These are phyloP conservation scores for Drosophila kuntzei DNA, from an alignment of 2,888 invertebrate species.

Conservation along the genomic window DNA sequence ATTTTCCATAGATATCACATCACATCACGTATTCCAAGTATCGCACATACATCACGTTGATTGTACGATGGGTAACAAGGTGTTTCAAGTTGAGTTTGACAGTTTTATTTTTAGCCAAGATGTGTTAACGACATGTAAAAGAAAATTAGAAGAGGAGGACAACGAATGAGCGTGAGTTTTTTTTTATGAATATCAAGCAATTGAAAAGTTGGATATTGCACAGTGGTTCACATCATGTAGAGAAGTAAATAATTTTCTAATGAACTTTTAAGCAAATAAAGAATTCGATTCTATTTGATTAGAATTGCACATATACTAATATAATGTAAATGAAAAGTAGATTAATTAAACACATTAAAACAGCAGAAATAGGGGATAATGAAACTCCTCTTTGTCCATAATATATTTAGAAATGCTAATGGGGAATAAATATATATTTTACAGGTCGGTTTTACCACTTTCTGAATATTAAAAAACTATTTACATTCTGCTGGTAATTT, in stretches of 20 bases:
- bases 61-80: neutral
- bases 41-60: conserved; percentile 32
- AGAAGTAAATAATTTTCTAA: neutral
- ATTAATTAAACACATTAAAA: no score
- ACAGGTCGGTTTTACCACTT: no score
- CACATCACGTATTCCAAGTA: conserved; percentile 34
- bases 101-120: conserved; percentile 64
- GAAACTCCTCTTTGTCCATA: no score
- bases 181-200: conserved; percentile 6
- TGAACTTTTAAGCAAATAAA: neutral
- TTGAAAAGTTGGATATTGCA: neutral
- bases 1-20: conserved; percentile 68
- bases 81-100: conserved; percentile 43
- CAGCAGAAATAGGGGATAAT: no score
- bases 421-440: no score
- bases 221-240: conserved; percentile 13
- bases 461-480: no score
- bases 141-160: neutral
- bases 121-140: conserved; percentile 34
- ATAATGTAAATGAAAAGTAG: no score
- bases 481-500: no score
- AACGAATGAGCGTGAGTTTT: conserved; percentile 8
- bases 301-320: no score
- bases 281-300: no score
- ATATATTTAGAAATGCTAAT: no score